Conservation (phyloP, 2,888 invertebrate species). For the Cantharis flavilabris region DNA sequence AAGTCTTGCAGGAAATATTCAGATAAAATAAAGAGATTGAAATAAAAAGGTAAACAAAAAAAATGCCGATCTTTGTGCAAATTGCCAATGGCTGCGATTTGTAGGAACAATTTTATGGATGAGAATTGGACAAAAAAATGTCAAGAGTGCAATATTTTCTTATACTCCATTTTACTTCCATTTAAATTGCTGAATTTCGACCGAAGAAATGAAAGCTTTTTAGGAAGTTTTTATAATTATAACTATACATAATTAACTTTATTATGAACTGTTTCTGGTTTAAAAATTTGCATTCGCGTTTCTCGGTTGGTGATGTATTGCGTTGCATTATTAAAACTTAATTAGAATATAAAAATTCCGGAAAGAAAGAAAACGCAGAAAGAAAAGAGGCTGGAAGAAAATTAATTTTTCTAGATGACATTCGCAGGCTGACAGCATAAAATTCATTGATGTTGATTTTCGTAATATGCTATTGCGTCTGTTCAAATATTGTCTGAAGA, state of each 20-base stretch:
- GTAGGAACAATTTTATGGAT: not conserved
- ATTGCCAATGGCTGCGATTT: no score
- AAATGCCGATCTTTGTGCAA: not conserved
- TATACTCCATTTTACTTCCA: not conserved
- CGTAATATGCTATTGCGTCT: not conserved
- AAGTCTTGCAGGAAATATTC: not conserved
- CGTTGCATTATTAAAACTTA: not conserved
- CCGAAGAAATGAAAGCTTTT: not conserved
- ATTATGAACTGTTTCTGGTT: not conserved
- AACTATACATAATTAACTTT: not conserved
- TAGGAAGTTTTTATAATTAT: not conserved
- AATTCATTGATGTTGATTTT: not conserved
- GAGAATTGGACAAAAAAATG: not conserved
- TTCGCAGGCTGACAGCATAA: not conserved
- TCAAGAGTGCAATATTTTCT: not conserved
- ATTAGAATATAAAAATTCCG: not conserved
- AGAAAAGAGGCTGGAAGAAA: not conserved
- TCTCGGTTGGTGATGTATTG: not conserved
- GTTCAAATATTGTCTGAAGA: not conserved
- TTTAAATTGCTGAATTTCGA: not conserved
- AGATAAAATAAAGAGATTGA: not conserved
- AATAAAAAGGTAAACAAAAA: not conserved
- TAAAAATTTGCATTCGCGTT: not conserved
- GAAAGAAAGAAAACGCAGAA: not conserved
- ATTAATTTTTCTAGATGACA: not conserved